Evolutionary conservation across 2,797 vertebrate species (phyloP).

Genomic region (Lerista edwardsae): DNA sequence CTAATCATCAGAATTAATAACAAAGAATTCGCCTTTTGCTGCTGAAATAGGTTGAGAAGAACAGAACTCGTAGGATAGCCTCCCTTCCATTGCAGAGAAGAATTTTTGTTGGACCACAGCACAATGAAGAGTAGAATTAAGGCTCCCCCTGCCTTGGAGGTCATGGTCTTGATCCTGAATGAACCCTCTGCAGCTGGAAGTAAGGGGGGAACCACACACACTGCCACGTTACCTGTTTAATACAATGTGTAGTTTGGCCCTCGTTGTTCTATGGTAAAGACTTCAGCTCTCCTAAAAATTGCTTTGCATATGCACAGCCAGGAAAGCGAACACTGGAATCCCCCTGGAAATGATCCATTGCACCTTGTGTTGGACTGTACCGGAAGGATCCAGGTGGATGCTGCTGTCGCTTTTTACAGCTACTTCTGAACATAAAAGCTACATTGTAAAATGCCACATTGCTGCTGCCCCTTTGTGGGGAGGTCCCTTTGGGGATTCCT

Average conservation of each 20-base stretch:
- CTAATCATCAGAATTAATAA: neutral
- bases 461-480: neutral
- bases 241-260: neutral
- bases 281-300: neutral
- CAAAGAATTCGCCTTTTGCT: neutral
- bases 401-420: neutral
- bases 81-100: no score
- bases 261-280: neutral
- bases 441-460: neutral
- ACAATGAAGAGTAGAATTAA: no score
- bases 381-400: neutral
- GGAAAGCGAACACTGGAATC: neutral
- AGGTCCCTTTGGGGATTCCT: neutral
- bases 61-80: neutral
- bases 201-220: no score
- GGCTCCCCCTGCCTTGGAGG: no score
- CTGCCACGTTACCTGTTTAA: no score
- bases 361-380: neutral
- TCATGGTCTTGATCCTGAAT: no score
- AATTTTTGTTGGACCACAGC: no score
- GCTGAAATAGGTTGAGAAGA: neutral
- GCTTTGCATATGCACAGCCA: neutral
- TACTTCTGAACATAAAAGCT: neutral
- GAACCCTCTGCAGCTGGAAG: no score
- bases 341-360: no score